Evolutionary conservation across 1,140 invertebrate genomes (phyloP), one percentile per base, ranked within the genome.

Genomic region (Panagrolaimus sp.): DNA sequence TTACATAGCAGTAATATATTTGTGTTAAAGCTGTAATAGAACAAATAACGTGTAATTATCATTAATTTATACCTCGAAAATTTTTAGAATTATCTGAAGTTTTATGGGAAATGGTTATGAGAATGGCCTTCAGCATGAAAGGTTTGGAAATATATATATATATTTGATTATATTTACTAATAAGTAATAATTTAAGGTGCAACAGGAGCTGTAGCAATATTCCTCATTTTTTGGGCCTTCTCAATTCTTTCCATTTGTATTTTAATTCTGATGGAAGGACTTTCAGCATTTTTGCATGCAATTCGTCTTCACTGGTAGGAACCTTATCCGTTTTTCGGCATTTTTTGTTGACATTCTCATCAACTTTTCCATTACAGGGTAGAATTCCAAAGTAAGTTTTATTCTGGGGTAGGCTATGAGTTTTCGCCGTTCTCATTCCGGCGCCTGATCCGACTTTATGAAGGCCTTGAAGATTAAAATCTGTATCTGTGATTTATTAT

Each of bases 331-430:
- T 7, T 24, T 15, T 1, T n/a, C 12, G 7, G 24, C 58, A n/a
- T n/a, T n/a, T 26, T 17, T 32, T 48, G 52, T 47, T 12, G 63
- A 21, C 63, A 67, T 73, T 58, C 32, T 4, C 32, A 38, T 38
- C 48, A n/a, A 70, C 12, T 9, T 6, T 10, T 47, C n/a, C n/a
- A n/a, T n/a, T 87, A 45, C 85, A 93, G 91, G 92, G 92, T 96
- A 62, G 93, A 96, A 84, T 95, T 95, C 82, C 92, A 97, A 85
- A 95, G 91, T 85, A 98, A 98, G 85, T 98, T 98, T 85, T 98
- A 97, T 83, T 83, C 86, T 62, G 95, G 95, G 32, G 86, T 88
- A 63, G 95, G 95, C 1, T 92, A 95, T 78, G 86, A 88, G 9
- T 98, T 98, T 86, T 87, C 89, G 69, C 94, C 95, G 5, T 98